These are phyloP conservation scores for Oreochromis spilurus DNA, from an alignment of 2,113 vertebrate species.

Conservation along the genomic window DNA sequence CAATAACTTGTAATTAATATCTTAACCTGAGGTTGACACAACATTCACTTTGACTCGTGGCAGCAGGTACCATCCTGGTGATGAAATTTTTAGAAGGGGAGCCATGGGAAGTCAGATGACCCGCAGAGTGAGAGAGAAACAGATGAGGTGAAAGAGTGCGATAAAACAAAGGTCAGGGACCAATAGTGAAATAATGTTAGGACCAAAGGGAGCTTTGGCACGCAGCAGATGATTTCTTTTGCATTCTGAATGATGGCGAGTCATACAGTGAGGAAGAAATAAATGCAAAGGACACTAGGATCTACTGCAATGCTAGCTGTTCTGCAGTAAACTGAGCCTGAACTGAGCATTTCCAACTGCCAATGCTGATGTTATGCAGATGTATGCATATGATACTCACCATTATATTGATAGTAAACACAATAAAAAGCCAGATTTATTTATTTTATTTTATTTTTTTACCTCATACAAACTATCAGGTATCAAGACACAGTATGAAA, in stretches of 20 bases:
- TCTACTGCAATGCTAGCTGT: background rate
- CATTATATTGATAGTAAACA: background rate
- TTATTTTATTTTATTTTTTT: background rate
- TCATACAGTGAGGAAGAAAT: background rate
- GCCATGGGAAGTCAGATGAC: conserved; percentile 10
- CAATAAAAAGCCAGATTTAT: background rate
- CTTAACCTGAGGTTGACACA: conserved; percentile 13
- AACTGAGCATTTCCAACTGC: background rate
- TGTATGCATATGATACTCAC: background rate
- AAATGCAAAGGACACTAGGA: background rate
- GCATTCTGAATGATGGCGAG: background rate
- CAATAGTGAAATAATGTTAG: background rate
- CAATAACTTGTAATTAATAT: conserved; percentile 29
- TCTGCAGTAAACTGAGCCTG: background rate
- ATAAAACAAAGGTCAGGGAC: conserved; percentile 5
- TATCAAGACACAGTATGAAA: background rate
- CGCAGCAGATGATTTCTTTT: background rate
- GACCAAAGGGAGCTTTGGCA: background rate
- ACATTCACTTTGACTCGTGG: conserved; percentile 26
- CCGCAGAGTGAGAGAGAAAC: conserved; percentile 1
- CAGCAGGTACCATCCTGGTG: conserved; percentile 22
- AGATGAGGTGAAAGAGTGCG: background rate
- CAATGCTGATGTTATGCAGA: background rate
- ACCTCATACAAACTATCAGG: background rate
- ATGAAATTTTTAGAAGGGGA: conserved; percentile 46